Evolutionary conservation across 2,888 invertebrate genomes (phyloP).

Genomic region (Keiferia lycopersicella): DNA sequence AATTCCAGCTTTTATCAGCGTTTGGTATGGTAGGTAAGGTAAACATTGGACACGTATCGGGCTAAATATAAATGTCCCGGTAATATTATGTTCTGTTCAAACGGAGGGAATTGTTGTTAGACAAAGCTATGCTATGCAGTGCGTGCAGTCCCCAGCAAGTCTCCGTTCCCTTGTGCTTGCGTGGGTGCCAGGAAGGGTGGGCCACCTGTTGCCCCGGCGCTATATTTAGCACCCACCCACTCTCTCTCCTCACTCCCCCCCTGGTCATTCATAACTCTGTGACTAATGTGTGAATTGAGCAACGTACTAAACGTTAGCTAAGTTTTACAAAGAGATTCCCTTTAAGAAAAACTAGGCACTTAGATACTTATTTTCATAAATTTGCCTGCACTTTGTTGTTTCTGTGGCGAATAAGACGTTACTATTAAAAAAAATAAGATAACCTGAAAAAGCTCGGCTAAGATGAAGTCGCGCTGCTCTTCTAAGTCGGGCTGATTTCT

Average conservation of each 20-base stretch:
- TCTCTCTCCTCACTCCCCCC: slow-evolving; percentile 44
- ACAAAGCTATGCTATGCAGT: slow-evolving; percentile 10
- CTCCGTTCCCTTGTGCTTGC: slow-evolving; percentile 29
- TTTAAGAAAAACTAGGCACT: no score
- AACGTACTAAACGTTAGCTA: slow-evolving; percentile 41
- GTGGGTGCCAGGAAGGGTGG: slow-evolving; percentile 55
- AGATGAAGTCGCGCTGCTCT: neutral
- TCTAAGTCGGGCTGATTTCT: neutral
- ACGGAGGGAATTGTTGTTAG: no score
- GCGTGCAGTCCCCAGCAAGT: neutral
- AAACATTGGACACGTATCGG: no score
- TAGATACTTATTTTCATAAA: neutral
- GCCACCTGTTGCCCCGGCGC: slow-evolving; percentile 72
- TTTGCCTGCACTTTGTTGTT: neutral
- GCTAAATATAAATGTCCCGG: no score
- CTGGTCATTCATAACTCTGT: slow-evolving; percentile 70
- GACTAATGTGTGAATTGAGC: slow-evolving; percentile 69
- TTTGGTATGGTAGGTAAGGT: no score
- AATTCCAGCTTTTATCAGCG: no score
- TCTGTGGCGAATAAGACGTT: no score
- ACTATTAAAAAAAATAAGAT: no score
- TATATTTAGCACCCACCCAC: slow-evolving; percentile 64
- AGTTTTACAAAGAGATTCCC: no score
- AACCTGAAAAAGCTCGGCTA: neutral
- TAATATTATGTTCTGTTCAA: no score